A percentile compares a stretch with the other conserved stretches of the same genome.
Evolutionary conservation across 2,888 invertebrate genomes (phyloP).

Genomic region (Parnassius smintheus): DNA sequence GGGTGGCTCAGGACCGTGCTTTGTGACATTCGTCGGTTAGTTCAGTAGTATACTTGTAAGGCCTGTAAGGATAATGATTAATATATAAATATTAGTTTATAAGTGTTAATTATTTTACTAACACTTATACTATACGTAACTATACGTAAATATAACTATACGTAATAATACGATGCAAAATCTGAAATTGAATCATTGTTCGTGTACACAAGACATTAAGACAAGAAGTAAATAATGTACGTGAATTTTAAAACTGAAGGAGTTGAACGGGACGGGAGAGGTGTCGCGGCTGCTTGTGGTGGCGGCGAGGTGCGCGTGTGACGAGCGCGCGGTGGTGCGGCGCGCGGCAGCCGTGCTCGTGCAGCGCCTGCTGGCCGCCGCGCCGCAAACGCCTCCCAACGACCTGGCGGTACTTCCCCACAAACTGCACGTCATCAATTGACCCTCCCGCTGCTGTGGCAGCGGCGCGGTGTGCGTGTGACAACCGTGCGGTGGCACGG

Average conservation of each 20-base stretch:
- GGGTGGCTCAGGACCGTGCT: no score
- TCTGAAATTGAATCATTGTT: no score
- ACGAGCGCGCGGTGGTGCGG: conserved; percentile 69
- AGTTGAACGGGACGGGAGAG: conserved; percentile 51
- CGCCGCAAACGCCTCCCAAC: conserved; percentile 26
- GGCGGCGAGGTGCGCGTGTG: conserved; percentile 59
- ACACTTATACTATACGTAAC: no score
- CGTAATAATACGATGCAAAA: no score
- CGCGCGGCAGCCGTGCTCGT: conserved; percentile 58
- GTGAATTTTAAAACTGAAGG: conserved; percentile 36
- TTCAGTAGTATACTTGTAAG: no score
- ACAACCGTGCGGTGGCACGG: conserved; percentile 69
- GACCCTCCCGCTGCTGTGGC: conserved; percentile 33
- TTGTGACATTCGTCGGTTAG: no score
- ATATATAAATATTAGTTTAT: no score
- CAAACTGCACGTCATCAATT: not conserved
- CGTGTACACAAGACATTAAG: no score
- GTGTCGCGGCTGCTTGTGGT: conserved; percentile 55
- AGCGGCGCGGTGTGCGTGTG: conserved; percentile 59
- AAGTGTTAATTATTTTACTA: no score
- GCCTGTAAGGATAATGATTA: no score
- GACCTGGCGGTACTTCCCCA: conserved; percentile 10
- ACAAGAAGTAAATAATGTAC: no score
- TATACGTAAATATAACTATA: no score
- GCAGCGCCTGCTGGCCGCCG: conserved; percentile 46